These are phyloP conservation scores for Scaptomyza reducta DNA, from an alignment of 2,888 invertebrate species.

Conservation along the genomic window DNA sequence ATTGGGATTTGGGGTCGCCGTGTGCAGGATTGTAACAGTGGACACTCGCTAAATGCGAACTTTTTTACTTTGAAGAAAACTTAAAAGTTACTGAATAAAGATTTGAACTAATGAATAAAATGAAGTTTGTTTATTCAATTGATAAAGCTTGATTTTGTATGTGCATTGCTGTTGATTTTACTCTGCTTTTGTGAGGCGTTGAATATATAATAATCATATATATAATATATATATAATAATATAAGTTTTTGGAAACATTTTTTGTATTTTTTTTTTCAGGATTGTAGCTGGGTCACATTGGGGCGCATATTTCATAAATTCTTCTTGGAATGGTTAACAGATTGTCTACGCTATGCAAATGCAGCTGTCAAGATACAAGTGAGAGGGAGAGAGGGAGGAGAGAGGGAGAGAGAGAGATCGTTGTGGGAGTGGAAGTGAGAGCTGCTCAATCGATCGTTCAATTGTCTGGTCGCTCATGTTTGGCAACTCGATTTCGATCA, in stretches of 20 bases:
- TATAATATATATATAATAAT: no score
- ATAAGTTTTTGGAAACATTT: no score
- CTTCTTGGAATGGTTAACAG: constrained; percentile 56
- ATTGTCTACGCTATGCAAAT: constrained; percentile 46
- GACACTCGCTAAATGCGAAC: neutral
- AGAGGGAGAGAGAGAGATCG: neutral
- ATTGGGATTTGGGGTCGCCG: neutral
- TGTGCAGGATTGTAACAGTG: neutral
- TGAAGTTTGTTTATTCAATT: no score
- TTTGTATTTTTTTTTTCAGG: neutral
- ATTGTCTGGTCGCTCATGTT: constrained; percentile 56
- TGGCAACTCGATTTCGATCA: constrained; percentile 57
- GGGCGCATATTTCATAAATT: constrained; percentile 67
- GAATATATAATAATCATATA: no score
- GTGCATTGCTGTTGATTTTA: neutral
- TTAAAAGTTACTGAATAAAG: no score
- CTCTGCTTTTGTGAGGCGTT: no score
- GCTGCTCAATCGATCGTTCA: constrained; percentile 49
- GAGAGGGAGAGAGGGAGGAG: neutral
- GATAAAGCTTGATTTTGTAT: no score
- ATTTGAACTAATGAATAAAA: no score
- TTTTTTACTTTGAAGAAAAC: no score
- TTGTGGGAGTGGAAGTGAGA: constrained; percentile 49
- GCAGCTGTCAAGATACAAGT: constrained; percentile 44
- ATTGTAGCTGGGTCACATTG: constrained; percentile 42